A percentile compares a stretch with the other conserved stretches of the same genome.
Conservation (phyloP, 2,888 invertebrate genomes). For the Chymomyza procnemis region DNA sequence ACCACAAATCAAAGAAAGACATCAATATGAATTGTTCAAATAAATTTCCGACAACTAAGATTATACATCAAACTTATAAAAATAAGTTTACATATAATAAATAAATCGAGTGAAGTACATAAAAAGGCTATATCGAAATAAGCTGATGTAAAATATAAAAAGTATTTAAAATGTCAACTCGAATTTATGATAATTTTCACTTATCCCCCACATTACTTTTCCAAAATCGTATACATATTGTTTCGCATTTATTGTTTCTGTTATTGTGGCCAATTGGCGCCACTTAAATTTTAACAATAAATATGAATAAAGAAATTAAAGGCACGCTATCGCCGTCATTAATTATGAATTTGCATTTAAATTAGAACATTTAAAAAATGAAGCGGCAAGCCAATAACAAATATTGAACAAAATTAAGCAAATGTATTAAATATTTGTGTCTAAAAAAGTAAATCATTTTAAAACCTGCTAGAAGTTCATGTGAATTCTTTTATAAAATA, state of each 20-base stretch:
- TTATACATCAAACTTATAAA: slow-evolving; percentile 40
- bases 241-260: neutral
- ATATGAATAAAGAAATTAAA: slow-evolving; percentile 59
- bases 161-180: neutral
- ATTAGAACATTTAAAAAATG: slow-evolving; percentile 61
- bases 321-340: slow-evolving; percentile 40
- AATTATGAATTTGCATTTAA: slow-evolving; percentile 65
- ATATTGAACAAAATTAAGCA: slow-evolving; percentile 18
- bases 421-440: neutral
- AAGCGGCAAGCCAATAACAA: slow-evolving; percentile 25
- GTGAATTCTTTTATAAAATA: slow-evolving; percentile 13
- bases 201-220: neutral
- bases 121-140: neutral
- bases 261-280: slow-evolving; percentile 45
- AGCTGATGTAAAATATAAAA: too few relatives aligned
- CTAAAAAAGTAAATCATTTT: slow-evolving; percentile 18
- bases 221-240: neutral
- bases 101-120: neutral
- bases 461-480: neutral
- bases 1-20: slow-evolving; percentile 50
- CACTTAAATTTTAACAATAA: slow-evolving; percentile 22
- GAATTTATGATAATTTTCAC: neutral
- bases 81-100: slow-evolving; percentile 41
- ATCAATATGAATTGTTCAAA: slow-evolving; percentile 53
- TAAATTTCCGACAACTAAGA: slow-evolving; percentile 29